phyloP scores from a whole-genome alignment of 2,113 vertebrate genomes.

The Heterotis niloticus region DNA sequence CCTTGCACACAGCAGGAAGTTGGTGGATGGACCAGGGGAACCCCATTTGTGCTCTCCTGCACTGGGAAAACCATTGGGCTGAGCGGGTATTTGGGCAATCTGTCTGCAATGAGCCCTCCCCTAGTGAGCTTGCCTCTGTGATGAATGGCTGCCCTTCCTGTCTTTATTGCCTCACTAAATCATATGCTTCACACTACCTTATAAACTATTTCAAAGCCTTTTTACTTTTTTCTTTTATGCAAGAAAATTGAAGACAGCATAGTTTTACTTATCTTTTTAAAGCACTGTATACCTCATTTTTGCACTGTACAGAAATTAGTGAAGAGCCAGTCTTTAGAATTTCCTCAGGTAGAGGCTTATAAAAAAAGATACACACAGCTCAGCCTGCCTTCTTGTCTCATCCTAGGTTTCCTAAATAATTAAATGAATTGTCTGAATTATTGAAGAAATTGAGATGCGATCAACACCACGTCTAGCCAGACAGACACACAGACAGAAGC shows the following conservation, averaged over 20 bases:
- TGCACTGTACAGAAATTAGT: conserved; percentile 29
- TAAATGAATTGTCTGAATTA: background rate
- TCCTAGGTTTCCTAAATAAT: background rate
- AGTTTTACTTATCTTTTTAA: conserved; percentile 34
- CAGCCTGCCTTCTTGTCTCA: conserved; percentile 8
- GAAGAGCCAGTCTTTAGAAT: conserved; percentile 30
- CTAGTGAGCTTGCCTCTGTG: conserved; percentile 61
- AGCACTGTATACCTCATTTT: conserved; percentile 27
- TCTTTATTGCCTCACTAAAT: conserved; percentile 74
- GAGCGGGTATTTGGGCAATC: conserved; percentile 46
- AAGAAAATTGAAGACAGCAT: conserved; percentile 53
- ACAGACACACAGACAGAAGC: conserved; percentile 9
- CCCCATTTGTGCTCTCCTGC: conserved; percentile 30
- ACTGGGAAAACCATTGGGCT: conserved; percentile 57
- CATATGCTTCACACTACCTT: conserved; percentile 66
- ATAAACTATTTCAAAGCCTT: conserved; percentile 68
- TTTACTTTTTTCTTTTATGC: conserved; percentile 53
- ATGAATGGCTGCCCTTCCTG: conserved; percentile 67
- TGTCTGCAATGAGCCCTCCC: conserved; percentile 63
- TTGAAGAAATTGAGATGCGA: background rate
- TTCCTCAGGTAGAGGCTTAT: conserved; percentile 11
- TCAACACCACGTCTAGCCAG: background rate
- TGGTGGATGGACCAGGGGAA: conserved; percentile 38
- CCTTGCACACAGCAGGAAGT: conserved; percentile 18
- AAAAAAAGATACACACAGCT: conserved; percentile 31